Conservation (phyloP, 2,113 vertebrate genomes). For the Tetrax tetrax region DNA sequence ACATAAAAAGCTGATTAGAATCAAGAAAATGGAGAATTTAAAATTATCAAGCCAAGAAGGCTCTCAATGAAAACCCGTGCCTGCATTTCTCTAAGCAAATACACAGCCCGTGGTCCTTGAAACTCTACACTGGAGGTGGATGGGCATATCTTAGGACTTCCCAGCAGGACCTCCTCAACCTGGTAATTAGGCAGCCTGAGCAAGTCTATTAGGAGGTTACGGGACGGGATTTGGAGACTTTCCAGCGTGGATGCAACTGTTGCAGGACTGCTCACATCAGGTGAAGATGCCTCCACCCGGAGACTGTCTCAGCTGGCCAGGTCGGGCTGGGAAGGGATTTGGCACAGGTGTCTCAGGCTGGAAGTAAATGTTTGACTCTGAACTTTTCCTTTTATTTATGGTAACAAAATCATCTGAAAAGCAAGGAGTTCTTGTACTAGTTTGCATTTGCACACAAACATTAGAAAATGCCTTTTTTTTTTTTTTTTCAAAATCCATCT, state of each 20-base stretch:
- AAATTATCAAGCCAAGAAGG: not conserved
- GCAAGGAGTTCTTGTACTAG: too few species aligned
- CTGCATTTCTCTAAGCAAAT: not conserved
- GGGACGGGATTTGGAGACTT: not conserved
- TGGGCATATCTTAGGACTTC: not conserved
- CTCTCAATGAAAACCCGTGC: not conserved
- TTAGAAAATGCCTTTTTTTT: not conserved
- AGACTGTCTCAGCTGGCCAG: not conserved
- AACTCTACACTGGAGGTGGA: not conserved
- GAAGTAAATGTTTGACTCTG: not conserved
- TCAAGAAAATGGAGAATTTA: not conserved
- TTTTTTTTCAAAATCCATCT: not conserved
- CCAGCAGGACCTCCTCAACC: not conserved
- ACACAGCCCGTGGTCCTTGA: not conserved
- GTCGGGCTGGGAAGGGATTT: not conserved
- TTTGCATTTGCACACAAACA: not conserved
- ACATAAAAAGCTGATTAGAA: not conserved
- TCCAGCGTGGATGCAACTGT: not conserved
- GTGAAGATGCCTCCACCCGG: not conserved
- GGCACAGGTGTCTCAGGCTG: not conserved
- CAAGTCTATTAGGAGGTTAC: not conserved
- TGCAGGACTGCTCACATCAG: not conserved
- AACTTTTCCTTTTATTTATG: not conserved
- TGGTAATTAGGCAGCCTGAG: not conserved
- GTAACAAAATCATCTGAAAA: not conserved